These are phyloP conservation scores for Cladopsammia gracilis DNA, from an alignment of 64 coral and sea anemone species.

Conservation along the genomic window DNA sequence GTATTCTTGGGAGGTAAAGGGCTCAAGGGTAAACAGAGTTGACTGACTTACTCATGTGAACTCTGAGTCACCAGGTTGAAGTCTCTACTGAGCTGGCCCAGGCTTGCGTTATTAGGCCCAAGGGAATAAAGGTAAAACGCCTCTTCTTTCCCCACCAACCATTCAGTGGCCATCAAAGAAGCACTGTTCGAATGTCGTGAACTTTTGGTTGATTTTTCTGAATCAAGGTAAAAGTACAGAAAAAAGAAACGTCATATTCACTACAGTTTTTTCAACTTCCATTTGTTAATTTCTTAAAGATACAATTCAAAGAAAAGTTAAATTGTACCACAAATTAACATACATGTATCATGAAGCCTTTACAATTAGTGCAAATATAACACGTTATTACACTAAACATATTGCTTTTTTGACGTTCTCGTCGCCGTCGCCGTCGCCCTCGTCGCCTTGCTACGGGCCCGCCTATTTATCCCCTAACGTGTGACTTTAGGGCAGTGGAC, in stretches of 20 bases:
- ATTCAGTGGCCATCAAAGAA: not conserved
- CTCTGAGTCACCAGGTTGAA: constrained; percentile 69
- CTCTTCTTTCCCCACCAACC: constrained; percentile 80
- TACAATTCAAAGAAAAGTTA: too few relatives aligned
- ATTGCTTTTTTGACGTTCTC: too few relatives aligned
- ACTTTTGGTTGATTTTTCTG: constrained; percentile 26
- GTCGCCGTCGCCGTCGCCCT: too few relatives aligned
- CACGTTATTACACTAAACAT: too few relatives aligned
- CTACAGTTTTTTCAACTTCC: not conserved
- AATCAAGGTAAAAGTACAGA: not conserved
- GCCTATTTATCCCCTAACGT: not conserved
- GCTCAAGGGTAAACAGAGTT: not conserved
- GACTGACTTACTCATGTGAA: constrained; percentile 52
- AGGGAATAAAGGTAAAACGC: constrained; percentile 86
- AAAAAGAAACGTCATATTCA: not conserved
- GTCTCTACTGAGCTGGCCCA: constrained; percentile 78
- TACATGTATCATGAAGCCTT: too few relatives aligned
- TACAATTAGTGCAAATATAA: too few relatives aligned
- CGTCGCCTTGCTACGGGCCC: too few relatives aligned
- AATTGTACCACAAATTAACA: too few relatives aligned
- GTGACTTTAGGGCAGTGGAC: not conserved
- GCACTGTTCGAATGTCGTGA: not conserved
- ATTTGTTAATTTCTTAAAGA: too few relatives aligned
- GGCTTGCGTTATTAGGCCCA: constrained; percentile 77
- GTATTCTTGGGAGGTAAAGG: too few relatives aligned